A percentile compares a stretch with the other conserved stretches of the same genome.
phyloP scores from a whole-genome alignment of 2,113 vertebrate species.

The Shinisaurus crocodilurus region DNA sequence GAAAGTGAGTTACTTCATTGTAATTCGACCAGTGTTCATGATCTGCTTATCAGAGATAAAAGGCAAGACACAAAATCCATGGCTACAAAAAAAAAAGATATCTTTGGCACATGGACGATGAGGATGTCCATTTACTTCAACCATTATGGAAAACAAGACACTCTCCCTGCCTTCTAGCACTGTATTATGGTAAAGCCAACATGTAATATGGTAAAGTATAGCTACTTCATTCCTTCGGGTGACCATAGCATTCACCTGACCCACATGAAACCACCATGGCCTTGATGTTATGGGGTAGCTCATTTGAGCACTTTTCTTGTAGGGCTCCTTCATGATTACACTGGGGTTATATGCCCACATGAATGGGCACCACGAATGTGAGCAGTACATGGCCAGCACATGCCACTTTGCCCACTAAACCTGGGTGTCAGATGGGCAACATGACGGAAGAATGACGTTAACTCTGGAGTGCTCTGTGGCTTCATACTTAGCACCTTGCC shows the following conservation, averaged over 20 bases:
- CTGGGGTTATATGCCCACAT: neutral
- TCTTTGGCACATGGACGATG: neutral
- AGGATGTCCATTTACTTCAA: slow-evolving; percentile 1
- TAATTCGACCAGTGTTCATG: neutral
- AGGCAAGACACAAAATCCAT: neutral
- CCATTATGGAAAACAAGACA: neutral
- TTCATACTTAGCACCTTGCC: neutral
- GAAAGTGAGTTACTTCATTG: neutral
- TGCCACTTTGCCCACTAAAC: accelerated
- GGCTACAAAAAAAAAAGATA: neutral
- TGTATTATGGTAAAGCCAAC: neutral
- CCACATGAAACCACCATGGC: neutral
- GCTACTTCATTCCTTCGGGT: slow-evolving; percentile 7
- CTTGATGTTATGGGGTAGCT: neutral
- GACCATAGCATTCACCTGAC: neutral
- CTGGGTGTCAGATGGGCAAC: accelerated
- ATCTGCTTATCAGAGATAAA: neutral
- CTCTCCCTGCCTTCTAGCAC: neutral
- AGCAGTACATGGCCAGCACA: neutral
- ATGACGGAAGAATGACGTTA: neutral
- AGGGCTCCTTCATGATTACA: neutral
- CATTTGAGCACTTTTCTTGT: neutral
- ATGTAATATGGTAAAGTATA: too few relatives aligned
- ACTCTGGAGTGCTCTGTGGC: neutral
- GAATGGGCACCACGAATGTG: neutral